These are phyloP conservation scores for Mylabris sibirica DNA, from an alignment of 2,888 invertebrate genomes.

Conservation along the genomic window DNA sequence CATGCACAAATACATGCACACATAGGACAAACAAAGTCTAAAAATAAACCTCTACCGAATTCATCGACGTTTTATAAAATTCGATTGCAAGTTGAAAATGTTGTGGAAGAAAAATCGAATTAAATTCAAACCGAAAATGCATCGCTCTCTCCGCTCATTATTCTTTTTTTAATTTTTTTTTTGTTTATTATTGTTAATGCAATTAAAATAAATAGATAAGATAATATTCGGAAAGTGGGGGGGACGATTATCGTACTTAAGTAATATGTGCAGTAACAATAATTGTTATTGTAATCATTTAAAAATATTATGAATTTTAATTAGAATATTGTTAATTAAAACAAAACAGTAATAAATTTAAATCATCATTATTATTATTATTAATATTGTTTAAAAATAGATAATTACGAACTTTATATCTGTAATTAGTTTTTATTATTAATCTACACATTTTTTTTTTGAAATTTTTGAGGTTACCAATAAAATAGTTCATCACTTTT, in stretches of 20 bases:
- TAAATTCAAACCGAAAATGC: background rate
- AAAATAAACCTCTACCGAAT: slow-evolving; percentile 5
- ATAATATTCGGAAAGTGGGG: background rate
- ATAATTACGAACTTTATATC: background rate
- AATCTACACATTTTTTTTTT: background rate
- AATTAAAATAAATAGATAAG: background rate
- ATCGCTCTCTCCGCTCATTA: background rate
- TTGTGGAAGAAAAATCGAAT: background rate
- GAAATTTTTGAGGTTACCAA: slow-evolving; percentile 4
- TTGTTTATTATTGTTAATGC: background rate
- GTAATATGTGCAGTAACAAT: background rate
- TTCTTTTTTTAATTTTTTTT: no score
- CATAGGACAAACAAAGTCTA: background rate
- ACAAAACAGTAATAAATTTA: background rate
- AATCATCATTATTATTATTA: background rate
- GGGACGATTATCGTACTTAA: background rate
- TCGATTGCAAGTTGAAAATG: slow-evolving; percentile 9
- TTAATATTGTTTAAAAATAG: background rate
- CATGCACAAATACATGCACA: background rate
- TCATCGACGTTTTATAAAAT: slow-evolving; percentile 5
- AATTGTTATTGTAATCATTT: background rate
- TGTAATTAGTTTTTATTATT: slow-evolving; percentile 1
- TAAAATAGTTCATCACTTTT: background rate
- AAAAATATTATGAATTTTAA: slow-evolving; percentile 2
- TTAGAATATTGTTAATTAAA: background rate